Evolutionary conservation across 1,140 invertebrate species (phyloP).

Genomic region (Branchinecta lindahli): DNA sequence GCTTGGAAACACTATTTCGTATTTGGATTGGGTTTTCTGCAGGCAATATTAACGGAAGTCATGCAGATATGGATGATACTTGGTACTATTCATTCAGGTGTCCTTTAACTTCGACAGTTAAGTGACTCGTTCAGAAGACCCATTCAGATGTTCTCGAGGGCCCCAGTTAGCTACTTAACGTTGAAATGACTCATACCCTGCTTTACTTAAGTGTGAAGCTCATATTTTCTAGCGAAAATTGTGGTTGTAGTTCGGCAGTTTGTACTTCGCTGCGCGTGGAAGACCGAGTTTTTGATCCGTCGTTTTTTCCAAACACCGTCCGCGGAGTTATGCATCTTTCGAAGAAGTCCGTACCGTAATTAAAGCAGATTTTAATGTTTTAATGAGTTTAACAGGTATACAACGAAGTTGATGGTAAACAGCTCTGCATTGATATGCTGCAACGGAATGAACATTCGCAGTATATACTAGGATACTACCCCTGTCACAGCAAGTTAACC

Average conservation of each 20-base stretch:
- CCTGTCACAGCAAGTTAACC: constrained; percentile 50
- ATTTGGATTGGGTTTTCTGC: too few species aligned
- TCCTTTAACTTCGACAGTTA: too few species aligned
- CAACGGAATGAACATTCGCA: constrained; percentile 51
- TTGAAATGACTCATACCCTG: constrained; percentile 22
- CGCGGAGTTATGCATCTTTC: constrained; percentile 11
- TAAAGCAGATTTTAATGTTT: constrained; percentile 15
- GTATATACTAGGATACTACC: constrained; percentile 53
- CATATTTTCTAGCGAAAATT: constrained; percentile 21
- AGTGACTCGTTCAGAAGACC: too few species aligned
- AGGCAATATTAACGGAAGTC: too few species aligned
- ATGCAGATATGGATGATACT: too few species aligned
- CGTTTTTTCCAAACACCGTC: constrained; percentile 3
- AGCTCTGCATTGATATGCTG: constrained; percentile 60
- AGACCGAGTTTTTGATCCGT: neutral
- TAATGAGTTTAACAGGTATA: constrained; percentile 29
- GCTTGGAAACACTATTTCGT: too few species aligned
- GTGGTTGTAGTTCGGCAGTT: too few species aligned
- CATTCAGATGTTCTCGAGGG: too few species aligned
- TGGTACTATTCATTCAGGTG: too few species aligned
- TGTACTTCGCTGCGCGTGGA: too few species aligned
- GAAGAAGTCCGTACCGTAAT: neutral
- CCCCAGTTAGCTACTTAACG: too few species aligned
- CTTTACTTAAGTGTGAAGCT: constrained; percentile 22
- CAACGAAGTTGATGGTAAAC: constrained; percentile 29